These are phyloP conservation scores for Dolichopus griseipennis DNA, from an alignment of 2,888 invertebrate genomes.

Conservation along the genomic window DNA sequence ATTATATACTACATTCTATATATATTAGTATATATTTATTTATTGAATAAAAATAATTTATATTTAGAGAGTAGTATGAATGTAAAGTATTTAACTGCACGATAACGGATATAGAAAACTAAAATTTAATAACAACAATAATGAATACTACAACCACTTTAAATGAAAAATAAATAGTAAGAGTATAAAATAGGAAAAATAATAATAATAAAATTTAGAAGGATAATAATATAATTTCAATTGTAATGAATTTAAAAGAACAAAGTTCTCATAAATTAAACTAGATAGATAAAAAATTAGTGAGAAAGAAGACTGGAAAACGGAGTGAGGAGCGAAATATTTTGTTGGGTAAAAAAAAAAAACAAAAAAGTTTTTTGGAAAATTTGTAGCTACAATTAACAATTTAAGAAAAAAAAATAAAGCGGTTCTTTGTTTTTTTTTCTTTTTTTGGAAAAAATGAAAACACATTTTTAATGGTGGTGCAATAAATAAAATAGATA, in stretches of 20 bases:
- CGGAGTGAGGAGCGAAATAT: background rate
- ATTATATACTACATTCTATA: too few species aligned
- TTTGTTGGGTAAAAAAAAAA: too few species aligned
- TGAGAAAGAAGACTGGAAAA: too few species aligned
- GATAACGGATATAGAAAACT: background rate
- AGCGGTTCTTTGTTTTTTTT: too few species aligned
- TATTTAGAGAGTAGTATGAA: background rate
- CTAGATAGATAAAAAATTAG: background rate
- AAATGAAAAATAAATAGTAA: too few species aligned
- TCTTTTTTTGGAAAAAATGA: background rate
- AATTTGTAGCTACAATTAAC: background rate
- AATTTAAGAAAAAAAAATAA: background rate
- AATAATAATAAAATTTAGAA: background rate
- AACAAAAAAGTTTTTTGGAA: background rate
- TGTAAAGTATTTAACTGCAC: background rate
- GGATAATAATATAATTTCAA: background rate
- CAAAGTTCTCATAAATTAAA: conserved; percentile 4
- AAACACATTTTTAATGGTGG: background rate
- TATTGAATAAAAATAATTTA: background rate
- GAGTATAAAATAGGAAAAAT: too few species aligned
- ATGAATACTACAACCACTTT: too few species aligned
- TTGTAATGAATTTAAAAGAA: background rate
- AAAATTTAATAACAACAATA: background rate
- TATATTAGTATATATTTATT: background rate
- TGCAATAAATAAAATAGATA: background rate